Evolutionary conservation across 2,113 vertebrate species (phyloP).

Genomic region (Tachysurus fulvidraco): DNA sequence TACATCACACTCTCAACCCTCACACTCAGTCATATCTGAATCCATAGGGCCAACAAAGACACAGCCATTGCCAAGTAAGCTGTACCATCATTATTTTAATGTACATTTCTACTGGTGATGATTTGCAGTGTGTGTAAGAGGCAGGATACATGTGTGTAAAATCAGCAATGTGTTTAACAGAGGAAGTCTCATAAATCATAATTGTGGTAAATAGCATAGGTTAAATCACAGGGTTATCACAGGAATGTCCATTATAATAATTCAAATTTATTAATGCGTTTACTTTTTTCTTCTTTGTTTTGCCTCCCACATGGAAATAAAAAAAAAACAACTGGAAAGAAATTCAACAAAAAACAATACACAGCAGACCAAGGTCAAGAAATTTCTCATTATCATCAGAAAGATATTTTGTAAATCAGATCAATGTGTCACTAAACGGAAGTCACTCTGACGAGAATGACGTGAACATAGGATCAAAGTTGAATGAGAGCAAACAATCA

Average conservation of each 20-base stretch:
- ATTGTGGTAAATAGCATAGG: not conserved
- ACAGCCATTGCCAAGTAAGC: conserved; percentile 82
- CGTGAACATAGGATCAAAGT: conserved; percentile 59
- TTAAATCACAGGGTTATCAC: not conserved
- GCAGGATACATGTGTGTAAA: not conserved
- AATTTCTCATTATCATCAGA: conserved; percentile 83
- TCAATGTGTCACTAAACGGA: conserved; percentile 73
- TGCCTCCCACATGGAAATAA: conserved; percentile 15
- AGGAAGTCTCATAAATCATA: not conserved
- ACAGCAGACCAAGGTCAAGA: conserved; percentile 74
- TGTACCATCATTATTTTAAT: not conserved
- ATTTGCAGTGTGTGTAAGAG: not conserved
- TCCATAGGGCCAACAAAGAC: conserved; percentile 67
- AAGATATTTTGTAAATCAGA: conserved; percentile 75
- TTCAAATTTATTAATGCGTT: not conserved
- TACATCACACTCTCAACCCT: conserved; percentile 58
- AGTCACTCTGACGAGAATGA: conserved; percentile 62
- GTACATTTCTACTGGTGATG: not conserved
- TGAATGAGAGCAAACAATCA: conserved; percentile 47
- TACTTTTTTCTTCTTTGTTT: not conserved
- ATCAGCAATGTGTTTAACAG: not conserved
- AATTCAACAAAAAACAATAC: conserved; percentile 72
- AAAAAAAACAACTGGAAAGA: conserved; percentile 27
- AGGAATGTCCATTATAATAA: not conserved
- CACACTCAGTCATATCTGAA: conserved; percentile 72